A percentile compares a stretch with the other conserved stretches of the same genome.
Evolutionary conservation across 92 coral and sea anemone species (phyloP).

Genomic region (Micromussa lordhowensis): DNA sequence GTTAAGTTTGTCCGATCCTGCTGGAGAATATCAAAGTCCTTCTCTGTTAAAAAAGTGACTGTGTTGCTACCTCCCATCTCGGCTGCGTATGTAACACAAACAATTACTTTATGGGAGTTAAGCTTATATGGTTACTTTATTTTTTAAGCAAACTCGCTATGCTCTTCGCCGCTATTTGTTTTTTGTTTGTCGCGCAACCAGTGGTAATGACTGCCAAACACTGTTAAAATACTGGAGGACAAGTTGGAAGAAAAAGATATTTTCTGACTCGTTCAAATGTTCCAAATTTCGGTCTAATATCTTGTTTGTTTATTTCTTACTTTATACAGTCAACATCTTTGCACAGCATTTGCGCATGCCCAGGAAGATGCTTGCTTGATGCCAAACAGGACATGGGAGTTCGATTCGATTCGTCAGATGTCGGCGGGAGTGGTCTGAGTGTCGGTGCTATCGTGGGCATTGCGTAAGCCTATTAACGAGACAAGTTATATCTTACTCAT

Average conservation of each 20-base stretch:
- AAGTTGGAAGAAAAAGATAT: too few species aligned
- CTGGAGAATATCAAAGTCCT: slow-evolving; percentile 41
- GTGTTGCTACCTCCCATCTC: neutral
- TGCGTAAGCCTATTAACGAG: slow-evolving; percentile 44
- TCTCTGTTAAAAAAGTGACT: neutral
- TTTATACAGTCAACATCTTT: slow-evolving; percentile 46
- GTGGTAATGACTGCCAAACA: too few species aligned
- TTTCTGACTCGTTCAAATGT: neutral
- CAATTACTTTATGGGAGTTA: too few species aligned
- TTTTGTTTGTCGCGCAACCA: too few species aligned
- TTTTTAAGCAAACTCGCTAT: neutral
- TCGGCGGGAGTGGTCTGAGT: slow-evolving; percentile 15
- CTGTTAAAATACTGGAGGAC: too few species aligned
- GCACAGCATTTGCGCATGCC: slow-evolving; percentile 63
- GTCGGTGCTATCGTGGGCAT: slow-evolving; percentile 50
- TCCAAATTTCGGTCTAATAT: neutral
- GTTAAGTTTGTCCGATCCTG: slow-evolving; percentile 22
- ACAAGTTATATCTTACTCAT: neutral
- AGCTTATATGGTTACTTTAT: neutral
- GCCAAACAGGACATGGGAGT: slow-evolving; percentile 2
- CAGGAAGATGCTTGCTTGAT: slow-evolving; percentile 49
- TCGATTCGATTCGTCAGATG: slow-evolving; percentile 11
- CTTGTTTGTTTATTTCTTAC: neutral
- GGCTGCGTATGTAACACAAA: too few species aligned
- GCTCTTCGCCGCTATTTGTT: too few species aligned